Conservation (phyloP, 2,888 invertebrate species). For the Maniola hyperantus region DNA sequence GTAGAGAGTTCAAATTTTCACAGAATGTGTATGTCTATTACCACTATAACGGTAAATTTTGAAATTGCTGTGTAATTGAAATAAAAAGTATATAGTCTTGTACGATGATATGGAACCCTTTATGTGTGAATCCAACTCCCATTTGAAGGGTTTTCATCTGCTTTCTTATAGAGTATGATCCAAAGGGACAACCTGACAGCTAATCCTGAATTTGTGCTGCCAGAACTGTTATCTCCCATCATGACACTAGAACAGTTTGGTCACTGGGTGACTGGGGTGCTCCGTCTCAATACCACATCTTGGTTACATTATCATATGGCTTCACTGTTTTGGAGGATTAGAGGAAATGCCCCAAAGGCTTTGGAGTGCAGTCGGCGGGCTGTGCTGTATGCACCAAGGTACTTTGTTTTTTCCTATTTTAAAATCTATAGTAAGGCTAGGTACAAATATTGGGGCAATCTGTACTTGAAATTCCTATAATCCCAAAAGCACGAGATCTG, state of each 20-base stretch:
- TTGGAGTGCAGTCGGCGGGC: conserved; percentile 90
- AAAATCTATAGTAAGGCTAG: no score
- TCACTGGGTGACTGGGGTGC: conserved; percentile 83
- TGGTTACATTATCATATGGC: conserved; percentile 92
- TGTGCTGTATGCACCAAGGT: conserved; percentile 89
- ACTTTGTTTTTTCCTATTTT: conserved; percentile 25
- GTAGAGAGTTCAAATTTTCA: no score
- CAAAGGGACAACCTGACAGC: conserved; percentile 62
- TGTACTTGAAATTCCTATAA: no score
- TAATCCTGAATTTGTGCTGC: conserved; percentile 54
- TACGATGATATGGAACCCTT: no score
- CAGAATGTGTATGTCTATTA: no score
- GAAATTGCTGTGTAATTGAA: no score
- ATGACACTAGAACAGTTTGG: conserved; percentile 77
- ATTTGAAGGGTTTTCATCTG: no score
- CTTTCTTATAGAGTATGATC: conserved; percentile 60
- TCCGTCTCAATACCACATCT: conserved; percentile 86
- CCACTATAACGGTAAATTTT: no score
- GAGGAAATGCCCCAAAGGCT: conserved; percentile 89
- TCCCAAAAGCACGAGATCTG: no score
- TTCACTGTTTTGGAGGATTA: conserved; percentile 89
- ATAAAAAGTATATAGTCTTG: no score
- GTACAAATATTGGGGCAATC: no score
- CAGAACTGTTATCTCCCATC: conserved; percentile 55
- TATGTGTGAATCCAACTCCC: no score